These are phyloP conservation scores for Lagenorhynchus albirostris DNA, from an alignment of 2,113 vertebrate genomes.

Conservation along the genomic window DNA sequence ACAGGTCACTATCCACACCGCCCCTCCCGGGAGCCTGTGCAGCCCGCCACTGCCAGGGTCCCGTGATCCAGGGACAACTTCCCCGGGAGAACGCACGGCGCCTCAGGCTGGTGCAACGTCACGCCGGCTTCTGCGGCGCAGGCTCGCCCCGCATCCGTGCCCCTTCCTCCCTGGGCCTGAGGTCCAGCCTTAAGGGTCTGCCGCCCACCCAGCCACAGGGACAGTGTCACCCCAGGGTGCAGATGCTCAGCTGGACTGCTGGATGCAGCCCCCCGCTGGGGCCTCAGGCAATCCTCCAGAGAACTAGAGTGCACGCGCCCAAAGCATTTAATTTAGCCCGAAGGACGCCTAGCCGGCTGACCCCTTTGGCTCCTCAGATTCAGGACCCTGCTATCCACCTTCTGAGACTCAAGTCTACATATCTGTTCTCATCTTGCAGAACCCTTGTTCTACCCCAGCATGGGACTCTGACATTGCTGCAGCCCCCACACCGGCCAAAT, in stretches of 20 bases:
- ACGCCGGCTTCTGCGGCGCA: fast-evolving
- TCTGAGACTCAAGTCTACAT: background rate
- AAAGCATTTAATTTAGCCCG: fast-evolving
- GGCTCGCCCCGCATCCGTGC: too few relatives aligned
- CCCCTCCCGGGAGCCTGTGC: too few relatives aligned
- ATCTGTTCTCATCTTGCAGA: fast-evolving
- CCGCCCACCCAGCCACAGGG: fast-evolving
- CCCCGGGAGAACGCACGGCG: too few relatives aligned
- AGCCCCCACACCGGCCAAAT: fast-evolving
- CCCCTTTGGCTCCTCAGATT: background rate
- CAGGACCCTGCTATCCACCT: fast-evolving
- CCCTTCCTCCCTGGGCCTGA: fast-evolving
- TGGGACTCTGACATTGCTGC: background rate
- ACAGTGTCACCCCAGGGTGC: fast-evolving
- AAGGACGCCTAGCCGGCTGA: too few relatives aligned
- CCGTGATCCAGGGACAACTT: too few relatives aligned
- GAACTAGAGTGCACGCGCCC: fast-evolving
- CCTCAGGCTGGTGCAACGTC: too few relatives aligned
- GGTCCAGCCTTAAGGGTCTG: fast-evolving
- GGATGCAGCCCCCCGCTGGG: fast-evolving
- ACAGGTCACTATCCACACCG: too few relatives aligned
- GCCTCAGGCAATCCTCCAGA: fast-evolving
- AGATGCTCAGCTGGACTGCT: fast-evolving
- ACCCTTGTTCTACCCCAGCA: fast-evolving
- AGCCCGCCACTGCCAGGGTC: too few relatives aligned